phyloP scores from a whole-genome alignment of 1,140 invertebrate species.

The Penaeus vannamei region DNA sequence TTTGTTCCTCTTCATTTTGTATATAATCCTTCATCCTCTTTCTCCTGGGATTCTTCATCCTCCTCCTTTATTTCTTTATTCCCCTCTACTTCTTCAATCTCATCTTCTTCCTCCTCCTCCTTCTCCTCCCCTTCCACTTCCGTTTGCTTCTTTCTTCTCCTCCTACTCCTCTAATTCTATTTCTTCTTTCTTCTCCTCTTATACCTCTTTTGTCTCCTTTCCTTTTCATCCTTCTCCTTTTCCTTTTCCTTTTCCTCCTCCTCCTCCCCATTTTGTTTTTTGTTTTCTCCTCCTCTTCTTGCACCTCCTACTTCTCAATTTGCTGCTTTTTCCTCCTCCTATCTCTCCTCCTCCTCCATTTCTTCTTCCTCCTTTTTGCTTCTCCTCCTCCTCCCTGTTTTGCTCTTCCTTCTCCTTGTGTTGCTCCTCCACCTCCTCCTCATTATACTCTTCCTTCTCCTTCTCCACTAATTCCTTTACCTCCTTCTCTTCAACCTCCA shows the following conservation, averaged over 20 bases:
- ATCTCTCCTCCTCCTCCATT: not conserved
- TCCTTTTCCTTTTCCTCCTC: not conserved
- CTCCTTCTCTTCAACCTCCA: too few species aligned
- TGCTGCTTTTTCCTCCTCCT: not conserved
- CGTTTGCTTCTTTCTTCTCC: not conserved
- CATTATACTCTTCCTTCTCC: too few species aligned
- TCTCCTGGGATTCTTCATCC: not conserved
- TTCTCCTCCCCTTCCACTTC: not conserved
- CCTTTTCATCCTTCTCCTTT: not conserved
- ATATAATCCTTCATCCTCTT: not conserved
- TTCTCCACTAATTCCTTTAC: too few species aligned
- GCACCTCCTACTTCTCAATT: not conserved
- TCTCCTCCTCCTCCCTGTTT: too few species aligned
- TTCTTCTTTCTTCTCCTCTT: not conserved
- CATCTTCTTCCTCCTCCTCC: not conserved
- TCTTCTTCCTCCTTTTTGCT: not conserved
- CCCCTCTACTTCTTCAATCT: not conserved
- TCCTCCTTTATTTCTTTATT: not conserved
- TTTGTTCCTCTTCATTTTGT: too few species aligned
- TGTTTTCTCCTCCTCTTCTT: not conserved
- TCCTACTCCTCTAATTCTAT: not conserved
- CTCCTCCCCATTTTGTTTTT: not conserved
- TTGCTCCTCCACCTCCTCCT: too few species aligned
- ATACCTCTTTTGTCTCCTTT: not conserved
- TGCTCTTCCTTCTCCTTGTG: too few species aligned